phyloP scores from a whole-genome alignment of 2,113 vertebrate genomes.

The Periophthalmodon schlosseri region DNA sequence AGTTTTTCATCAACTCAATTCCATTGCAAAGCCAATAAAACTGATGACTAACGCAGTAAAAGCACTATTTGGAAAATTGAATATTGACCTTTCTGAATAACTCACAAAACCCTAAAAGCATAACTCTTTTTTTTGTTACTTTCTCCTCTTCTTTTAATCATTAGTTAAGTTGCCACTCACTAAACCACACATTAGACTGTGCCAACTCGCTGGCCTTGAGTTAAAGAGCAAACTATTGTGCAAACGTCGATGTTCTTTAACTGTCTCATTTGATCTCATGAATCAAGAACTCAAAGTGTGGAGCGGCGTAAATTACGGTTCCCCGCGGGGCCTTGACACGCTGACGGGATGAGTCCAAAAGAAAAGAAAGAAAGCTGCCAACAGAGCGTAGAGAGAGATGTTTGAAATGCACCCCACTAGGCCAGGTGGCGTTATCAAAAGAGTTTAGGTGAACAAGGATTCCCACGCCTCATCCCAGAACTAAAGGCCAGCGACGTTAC shows the following conservation, averaged over 20 bases:
- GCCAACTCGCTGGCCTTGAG: slow-evolving; percentile 31
- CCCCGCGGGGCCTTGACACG: slow-evolving; percentile 50
- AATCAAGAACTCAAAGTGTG: slow-evolving; percentile 66
- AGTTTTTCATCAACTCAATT: neutral
- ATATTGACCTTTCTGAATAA: neutral
- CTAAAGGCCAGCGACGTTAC: slow-evolving; percentile 38
- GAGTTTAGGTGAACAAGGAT: slow-evolving; percentile 57
- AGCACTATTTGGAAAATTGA: neutral
- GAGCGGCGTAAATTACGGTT: slow-evolving; percentile 62
- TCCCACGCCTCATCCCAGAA: slow-evolving; percentile 51
- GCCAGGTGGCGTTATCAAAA: slow-evolving; percentile 67
- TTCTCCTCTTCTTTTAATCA: neutral
- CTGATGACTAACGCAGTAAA: neutral
- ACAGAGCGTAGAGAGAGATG: slow-evolving; percentile 51
- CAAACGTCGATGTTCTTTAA: slow-evolving; percentile 52
- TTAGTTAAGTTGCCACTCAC: slow-evolving; percentile 4
- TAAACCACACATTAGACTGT: slow-evolving; percentile 3
- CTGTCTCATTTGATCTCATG: slow-evolving; percentile 72
- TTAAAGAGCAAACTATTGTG: slow-evolving; percentile 54
- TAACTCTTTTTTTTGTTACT: neutral
- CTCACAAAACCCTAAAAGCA: neutral
- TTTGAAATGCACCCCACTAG: slow-evolving; percentile 50
- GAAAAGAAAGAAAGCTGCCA: slow-evolving; percentile 32
- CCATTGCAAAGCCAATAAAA: neutral
- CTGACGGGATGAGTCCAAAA: slow-evolving; percentile 48